Percentiles rank a stretch among this genome's conserved stretches.
These are phyloP conservation scores for Clarias gariepinus DNA, from an alignment of 2,113 vertebrate species.

Conservation along the genomic window DNA sequence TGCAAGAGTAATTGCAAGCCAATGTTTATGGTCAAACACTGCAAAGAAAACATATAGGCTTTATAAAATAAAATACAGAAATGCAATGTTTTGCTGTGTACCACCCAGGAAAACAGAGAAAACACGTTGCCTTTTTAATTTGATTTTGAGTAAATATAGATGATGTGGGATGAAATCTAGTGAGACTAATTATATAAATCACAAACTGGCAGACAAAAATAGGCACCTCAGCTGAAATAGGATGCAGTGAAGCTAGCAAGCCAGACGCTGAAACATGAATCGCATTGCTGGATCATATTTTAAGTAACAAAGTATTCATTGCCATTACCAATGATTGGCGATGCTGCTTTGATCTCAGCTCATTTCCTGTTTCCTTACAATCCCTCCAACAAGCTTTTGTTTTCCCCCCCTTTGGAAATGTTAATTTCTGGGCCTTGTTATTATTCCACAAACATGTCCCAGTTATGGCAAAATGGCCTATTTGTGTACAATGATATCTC, in stretches of 20 bases:
- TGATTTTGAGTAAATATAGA: constrained; percentile 35
- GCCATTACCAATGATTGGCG: neutral
- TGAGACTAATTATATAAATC: constrained; percentile 37
- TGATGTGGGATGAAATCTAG: constrained; percentile 26
- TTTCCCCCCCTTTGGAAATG: constrained; percentile 3
- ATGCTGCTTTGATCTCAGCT: constrained; percentile 24
- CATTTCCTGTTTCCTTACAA: constrained; percentile 15
- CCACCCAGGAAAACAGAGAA: constrained; percentile 1
- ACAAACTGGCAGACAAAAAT: constrained; percentile 34
- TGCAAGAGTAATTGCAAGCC: neutral
- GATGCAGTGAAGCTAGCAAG: constrained; percentile 17
- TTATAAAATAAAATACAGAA: neutral
- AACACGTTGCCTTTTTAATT: constrained; percentile 1
- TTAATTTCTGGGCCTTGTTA: constrained; percentile 49
- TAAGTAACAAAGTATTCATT: constrained; percentile 25
- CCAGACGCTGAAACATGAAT: neutral
- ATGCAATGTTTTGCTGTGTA: constrained; percentile 6
- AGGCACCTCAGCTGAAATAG: neutral
- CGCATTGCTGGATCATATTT: constrained; percentile 21
- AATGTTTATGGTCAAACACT: neutral
- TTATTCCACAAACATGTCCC: constrained; percentile 67
- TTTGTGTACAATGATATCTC: constrained; percentile 66
- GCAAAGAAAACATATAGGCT: neutral
- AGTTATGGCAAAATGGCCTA: constrained; percentile 68
- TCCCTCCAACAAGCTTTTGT: constrained; percentile 22